Conservation (phyloP, 1,140 invertebrate species). For the Papilio machaon region DNA sequence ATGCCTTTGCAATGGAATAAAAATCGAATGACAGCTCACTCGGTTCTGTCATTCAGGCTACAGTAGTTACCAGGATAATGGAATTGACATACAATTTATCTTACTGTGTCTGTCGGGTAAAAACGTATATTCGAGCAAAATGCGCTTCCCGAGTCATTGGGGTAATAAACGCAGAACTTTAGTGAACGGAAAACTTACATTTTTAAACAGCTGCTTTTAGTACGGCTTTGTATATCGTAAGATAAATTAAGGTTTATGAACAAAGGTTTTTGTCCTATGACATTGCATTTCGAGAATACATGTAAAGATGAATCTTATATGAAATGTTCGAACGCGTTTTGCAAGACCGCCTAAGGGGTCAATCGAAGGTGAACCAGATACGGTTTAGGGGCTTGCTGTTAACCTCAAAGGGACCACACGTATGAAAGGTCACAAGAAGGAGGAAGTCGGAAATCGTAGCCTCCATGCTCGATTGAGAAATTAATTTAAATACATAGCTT, state of each 20-base stretch:
- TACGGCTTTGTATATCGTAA: background rate
- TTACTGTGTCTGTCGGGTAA: no score
- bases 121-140: background rate
- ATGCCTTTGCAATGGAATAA: no score
- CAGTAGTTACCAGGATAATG: no score
- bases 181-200: no score
- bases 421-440: background rate
- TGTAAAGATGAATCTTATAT: background rate
- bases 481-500: background rate
- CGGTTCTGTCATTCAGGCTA: no score
- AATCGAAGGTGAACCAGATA: conserved; percentile 31
- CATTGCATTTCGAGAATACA: background rate
- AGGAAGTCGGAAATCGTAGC: conserved; percentile 9
- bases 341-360: conserved; percentile 12
- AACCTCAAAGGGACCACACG: conserved; percentile 24
- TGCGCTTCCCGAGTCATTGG: background rate
- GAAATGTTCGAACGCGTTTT: background rate
- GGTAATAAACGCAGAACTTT: no score
- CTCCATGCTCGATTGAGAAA: background rate
- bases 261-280: background rate
- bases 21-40: no score
- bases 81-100: no score
- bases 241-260: background rate
- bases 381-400: conserved; percentile 3
- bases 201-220: no score